Base-by-base conservation (phyloP, 2,888 invertebrate species). In the Ormyrus labotus region DNA sequence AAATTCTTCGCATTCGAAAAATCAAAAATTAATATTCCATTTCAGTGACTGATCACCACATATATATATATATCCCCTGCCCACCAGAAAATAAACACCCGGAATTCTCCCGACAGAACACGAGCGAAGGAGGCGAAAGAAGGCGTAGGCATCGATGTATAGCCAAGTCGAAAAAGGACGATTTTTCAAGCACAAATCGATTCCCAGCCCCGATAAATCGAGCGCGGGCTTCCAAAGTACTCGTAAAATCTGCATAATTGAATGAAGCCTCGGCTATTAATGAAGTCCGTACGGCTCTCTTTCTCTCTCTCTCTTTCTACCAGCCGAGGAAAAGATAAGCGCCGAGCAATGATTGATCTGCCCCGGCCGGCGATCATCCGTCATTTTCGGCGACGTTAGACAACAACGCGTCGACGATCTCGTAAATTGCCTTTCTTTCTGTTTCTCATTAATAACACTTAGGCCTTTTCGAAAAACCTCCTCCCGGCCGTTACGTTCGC, bases 361-460 rank as follows among this genome's bases (percentile, higher is more conserved):
- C 57, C 48, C 50, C 53, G 61, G 63, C 34, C 48, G 19, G 63
- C 64, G 64, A 70, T 70, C 73, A 79, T 79, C 64, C 79, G 73
- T 79, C 79, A 79, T 79, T 9, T 50, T 45, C 53, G 9, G n/a
- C 34, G 45, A 34, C 67, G 50, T 47, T 47, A 64, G 5, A 61
- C 19, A 57, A 50, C 69, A 67, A 67, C 71, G 57, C 34, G 50
- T 47, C 55, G 63, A 57, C 60, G 60, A 71, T 68, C 80, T 80
- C 80, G 80, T 80, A 68, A 80, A 80, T 80, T 76, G 72, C 76
- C 72, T 80, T 80, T 80, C 76, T 80, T 80, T 80, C 76, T 65
- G 67, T 45, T n/a, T 61, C 76, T 67, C 80, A 72, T 80, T 80
- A 76, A 76, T 80, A 76, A 76, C 65, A 53, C 58, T 58, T 34